Evolutionary conservation across 2,113 vertebrate genomes (phyloP).

Genomic region (Gallinago media): DNA sequence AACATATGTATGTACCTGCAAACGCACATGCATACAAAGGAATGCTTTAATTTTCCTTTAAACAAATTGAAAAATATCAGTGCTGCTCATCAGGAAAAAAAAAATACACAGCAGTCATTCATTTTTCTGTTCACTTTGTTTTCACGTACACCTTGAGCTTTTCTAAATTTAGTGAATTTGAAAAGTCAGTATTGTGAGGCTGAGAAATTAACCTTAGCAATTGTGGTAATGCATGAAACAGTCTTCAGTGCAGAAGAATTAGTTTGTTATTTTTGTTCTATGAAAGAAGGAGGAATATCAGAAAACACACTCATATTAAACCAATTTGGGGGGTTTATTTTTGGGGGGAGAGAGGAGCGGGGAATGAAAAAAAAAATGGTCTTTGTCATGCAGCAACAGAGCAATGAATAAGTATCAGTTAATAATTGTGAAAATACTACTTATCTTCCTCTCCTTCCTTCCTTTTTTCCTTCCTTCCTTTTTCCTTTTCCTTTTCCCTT

Average conservation of each 20-base stretch:
- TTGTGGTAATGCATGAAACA: background rate
- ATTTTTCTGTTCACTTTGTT: background rate
- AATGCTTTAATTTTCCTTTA: background rate
- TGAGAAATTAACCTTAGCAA: background rate
- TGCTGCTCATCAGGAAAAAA: background rate
- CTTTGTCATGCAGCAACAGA: background rate
- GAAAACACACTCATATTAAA: background rate
- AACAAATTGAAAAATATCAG: background rate
- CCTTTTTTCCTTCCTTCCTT: background rate
- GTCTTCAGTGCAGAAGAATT: background rate
- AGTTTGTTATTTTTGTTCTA: background rate
- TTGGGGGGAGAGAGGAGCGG: background rate
- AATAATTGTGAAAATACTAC: background rate
- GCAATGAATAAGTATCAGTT: background rate
- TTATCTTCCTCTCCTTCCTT: background rate
- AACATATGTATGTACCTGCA: background rate
- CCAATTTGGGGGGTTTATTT: background rate
- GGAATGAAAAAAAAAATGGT: background rate
- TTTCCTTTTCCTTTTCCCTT: too few relatives aligned
- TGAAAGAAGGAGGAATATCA: background rate
- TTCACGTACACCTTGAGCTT: background rate
- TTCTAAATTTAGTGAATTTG: background rate
- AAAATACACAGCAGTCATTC: background rate
- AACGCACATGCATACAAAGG: background rate
- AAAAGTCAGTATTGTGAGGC: background rate